Evolutionary conservation across 1,140 invertebrate genomes (phyloP).

Genomic region (Calliphora vicina): DNA sequence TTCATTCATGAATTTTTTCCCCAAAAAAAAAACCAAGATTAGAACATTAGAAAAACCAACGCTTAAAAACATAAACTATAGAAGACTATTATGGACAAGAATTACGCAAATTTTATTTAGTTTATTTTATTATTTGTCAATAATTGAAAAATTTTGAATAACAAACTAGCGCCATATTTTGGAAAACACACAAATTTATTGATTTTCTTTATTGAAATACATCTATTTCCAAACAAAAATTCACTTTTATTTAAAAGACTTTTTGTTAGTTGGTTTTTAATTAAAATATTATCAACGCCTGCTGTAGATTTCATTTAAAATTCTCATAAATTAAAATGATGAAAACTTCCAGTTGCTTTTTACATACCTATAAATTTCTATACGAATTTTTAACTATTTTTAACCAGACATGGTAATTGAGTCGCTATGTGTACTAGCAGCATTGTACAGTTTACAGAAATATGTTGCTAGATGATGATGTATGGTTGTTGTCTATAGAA

Average conservation of each 20-base stretch:
- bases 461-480: not conserved
- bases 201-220: too few relatives aligned
- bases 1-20: not conserved
- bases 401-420: conserved; percentile 26
- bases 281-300: conserved; percentile 27
- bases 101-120: not conserved
- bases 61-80: not conserved
- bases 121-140: too few relatives aligned
- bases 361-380: not conserved
- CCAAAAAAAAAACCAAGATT: not conserved
- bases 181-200: too few relatives aligned
- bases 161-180: too few relatives aligned
- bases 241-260: not conserved
- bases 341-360: not conserved
- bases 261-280: not conserved
- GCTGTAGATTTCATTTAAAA: conserved; percentile 30
- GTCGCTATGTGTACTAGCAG: not conserved
- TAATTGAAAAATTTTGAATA: too few relatives aligned
- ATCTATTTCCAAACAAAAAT: not conserved
- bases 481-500: not conserved
- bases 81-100: not conserved
- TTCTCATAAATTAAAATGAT: conserved; percentile 29
- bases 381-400: conserved; percentile 19
- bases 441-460: not conserved
- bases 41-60: not conserved